phyloP scores from a whole-genome alignment of 2,888 invertebrate genomes.

The Athalia circularis region DNA sequence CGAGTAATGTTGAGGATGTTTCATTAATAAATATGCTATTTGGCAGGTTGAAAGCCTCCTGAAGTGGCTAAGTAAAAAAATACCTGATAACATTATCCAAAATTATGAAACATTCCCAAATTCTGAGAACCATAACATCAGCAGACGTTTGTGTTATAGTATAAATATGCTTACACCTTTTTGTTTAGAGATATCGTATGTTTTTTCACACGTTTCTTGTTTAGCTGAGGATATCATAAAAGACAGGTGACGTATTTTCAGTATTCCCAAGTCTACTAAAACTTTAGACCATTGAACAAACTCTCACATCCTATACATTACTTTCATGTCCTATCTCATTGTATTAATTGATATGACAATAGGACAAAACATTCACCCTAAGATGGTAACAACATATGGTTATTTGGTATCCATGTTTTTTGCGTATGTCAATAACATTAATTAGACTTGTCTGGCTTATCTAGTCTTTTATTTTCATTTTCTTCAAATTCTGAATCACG shows the following conservation, averaged over 20 bases:
- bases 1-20: not conserved
- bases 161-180: not conserved
- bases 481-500: conserved; percentile 13
- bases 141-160: not conserved
- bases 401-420: no score
- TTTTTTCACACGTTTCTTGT: not conserved
- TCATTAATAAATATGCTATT: not conserved
- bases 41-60: not conserved
- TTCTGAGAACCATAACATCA: not conserved
- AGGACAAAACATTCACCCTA: no score
- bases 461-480: conserved; percentile 49
- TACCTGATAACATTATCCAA: not conserved
- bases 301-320: no score
- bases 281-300: no score
- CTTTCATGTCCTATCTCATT: no score
- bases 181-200: not conserved
- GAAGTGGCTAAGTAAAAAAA: not conserved
- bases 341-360: no score
- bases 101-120: not conserved
- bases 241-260: not conserved
- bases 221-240: not conserved
- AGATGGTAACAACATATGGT: no score
- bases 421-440: not conserved
- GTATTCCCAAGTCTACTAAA: no score
- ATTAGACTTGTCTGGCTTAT: conserved; percentile 49